Conservation (phyloP, 2,888 invertebrate species). For the Lepidochrysops patricia region DNA sequence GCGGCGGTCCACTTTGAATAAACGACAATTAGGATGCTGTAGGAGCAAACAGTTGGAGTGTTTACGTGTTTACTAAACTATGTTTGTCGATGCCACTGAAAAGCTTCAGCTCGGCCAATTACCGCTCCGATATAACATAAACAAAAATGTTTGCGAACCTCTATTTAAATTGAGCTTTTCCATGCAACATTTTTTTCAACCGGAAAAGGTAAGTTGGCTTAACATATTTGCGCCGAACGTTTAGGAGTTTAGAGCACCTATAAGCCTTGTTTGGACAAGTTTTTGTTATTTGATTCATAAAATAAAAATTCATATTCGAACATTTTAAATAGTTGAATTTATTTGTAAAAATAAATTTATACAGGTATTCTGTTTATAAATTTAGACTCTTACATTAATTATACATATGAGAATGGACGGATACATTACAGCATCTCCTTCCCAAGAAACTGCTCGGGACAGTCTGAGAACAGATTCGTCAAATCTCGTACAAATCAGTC, state of each 20-base stretch:
- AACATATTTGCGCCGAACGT: background rate
- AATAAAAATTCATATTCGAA: background rate
- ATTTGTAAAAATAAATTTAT: too few species aligned
- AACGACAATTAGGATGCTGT: conserved; percentile 62
- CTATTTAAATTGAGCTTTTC: conserved; percentile 29
- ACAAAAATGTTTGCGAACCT: conserved; percentile 7
- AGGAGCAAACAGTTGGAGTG: conserved; percentile 36
- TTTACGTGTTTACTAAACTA: conserved; percentile 39
- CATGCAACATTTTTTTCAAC: background rate
- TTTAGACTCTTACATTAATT: too few species aligned
- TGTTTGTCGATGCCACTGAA: conserved; percentile 46
- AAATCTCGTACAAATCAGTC: too few species aligned
- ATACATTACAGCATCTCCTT: too few species aligned
- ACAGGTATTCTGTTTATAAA: too few species aligned
- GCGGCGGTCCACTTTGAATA: conserved; percentile 55
- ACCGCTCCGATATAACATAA: conserved; percentile 19
- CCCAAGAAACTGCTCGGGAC: too few species aligned
- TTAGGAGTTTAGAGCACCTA: background rate
- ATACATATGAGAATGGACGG: too few species aligned
- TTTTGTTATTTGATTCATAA: background rate
- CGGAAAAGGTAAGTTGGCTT: background rate
- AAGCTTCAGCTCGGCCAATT: conserved; percentile 45
- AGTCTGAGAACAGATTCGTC: too few species aligned
- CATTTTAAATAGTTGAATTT: background rate
- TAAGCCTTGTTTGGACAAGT: background rate